phyloP scores from a whole-genome alignment of 92 coral and sea anemone species.

The Chrysogorgia sp. region DNA sequence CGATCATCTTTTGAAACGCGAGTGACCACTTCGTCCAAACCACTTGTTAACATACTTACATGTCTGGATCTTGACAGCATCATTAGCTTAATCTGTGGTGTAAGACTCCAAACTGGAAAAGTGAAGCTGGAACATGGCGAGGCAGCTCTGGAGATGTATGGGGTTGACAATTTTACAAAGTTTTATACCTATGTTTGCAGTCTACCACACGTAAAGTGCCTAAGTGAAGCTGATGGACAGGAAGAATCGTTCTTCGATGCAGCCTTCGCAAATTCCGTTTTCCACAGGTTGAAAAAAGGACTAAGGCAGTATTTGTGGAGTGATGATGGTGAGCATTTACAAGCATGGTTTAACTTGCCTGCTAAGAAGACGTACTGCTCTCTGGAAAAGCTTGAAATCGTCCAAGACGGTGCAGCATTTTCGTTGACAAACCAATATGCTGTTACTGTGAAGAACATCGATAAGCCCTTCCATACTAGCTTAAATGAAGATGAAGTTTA shows the following conservation, averaged over 20 bases:
- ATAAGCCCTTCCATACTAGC: background rate
- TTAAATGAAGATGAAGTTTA: slow-evolving; percentile 6
- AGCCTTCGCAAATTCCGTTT: slow-evolving; percentile 11
- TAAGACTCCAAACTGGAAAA: slow-evolving; percentile 7
- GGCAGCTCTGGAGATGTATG: slow-evolving; percentile 1
- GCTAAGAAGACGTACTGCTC: background rate
- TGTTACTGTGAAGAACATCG: background rate
- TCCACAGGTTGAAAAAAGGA: slow-evolving; percentile 7
- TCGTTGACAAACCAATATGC: background rate
- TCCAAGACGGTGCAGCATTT: background rate
- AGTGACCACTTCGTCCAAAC: background rate
- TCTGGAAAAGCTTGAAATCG: background rate
- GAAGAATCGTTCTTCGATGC: background rate
- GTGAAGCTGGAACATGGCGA: background rate
- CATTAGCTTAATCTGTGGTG: background rate
- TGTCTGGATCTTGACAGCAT: slow-evolving; percentile 12
- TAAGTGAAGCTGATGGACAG: background rate
- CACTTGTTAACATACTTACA: background rate
- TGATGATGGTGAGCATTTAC: slow-evolving; percentile 3
- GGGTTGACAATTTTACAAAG: slow-evolving; percentile 1
- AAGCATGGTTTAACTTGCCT: slow-evolving; percentile 1
- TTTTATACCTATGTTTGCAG: background rate
- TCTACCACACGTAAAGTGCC: background rate
- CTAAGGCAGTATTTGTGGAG: slow-evolving; percentile 4
- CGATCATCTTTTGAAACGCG: background rate